These are phyloP conservation scores for Furcifer pardalis DNA, from an alignment of 2,797 vertebrate species.

Conservation along the genomic window DNA sequence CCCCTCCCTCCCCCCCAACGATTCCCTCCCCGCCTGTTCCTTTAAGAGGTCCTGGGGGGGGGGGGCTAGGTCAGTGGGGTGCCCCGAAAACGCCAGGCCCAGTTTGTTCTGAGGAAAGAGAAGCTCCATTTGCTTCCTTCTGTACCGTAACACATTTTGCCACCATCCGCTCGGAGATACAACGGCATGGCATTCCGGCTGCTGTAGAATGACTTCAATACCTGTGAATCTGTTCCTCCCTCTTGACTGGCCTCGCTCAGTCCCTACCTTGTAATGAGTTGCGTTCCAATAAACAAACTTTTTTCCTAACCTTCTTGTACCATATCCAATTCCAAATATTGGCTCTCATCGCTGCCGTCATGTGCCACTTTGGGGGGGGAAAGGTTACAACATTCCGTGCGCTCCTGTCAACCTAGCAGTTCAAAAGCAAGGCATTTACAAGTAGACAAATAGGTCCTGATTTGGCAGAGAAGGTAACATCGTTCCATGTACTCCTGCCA, in stretches of 20 bases:
- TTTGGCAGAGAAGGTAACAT: too few relatives aligned
- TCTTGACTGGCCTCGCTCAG: constrained; percentile 63
- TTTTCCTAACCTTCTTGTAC: too few relatives aligned
- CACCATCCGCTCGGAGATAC: not conserved
- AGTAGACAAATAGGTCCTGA: too few relatives aligned
- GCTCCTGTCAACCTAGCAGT: too few relatives aligned
- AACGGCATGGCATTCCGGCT: too few relatives aligned
- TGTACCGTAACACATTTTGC: not conserved
- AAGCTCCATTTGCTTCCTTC: not conserved
- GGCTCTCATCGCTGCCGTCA: too few relatives aligned
- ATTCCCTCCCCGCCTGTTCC: constrained; percentile 22
- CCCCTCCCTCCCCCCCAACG: constrained; percentile 9
- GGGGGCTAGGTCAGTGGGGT: constrained; percentile 33
- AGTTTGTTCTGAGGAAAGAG: not conserved
- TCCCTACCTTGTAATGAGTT: constrained; percentile 71
- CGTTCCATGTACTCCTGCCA: too few relatives aligned
- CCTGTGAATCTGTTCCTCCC: constrained; percentile 61
- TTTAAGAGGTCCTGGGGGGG: constrained; percentile 26
- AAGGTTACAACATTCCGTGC: too few relatives aligned
- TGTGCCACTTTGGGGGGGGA: too few relatives aligned
- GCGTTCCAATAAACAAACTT: constrained; percentile 77
- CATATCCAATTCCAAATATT: too few relatives aligned
- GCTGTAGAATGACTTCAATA: constrained; percentile 53
- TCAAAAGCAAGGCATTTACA: too few relatives aligned
- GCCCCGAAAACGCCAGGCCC: constrained; percentile 49